Evolutionary conservation across 2,113 vertebrate genomes (phyloP), one percentile per base, ranked within the genome.

Genomic region (Seriola aureovittata): DNA sequence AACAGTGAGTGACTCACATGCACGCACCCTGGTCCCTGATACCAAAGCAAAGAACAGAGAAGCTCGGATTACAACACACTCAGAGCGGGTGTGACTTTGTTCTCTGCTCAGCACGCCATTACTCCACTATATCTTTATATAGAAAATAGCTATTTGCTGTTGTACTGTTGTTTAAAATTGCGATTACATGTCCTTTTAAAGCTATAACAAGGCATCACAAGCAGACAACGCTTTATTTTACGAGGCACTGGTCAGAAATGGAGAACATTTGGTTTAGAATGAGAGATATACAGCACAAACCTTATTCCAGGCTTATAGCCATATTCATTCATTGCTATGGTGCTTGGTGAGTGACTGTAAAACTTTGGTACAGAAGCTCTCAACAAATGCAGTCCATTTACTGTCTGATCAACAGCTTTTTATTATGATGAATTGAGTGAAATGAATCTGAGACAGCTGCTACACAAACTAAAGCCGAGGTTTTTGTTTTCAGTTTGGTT

Each of bases 301-400:
- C 36, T 46, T 52, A 34, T 44, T 48, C 19, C 7, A 38, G n/a
- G 8, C 23, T 54, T 64, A 19, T 17, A 50, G 38, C 38, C 52
- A 55, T 17, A 25, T 25, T 72, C 23, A 46, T 72, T 46, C 25
- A 34, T 46, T 25, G 9, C 36, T 32, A 17, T 42, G 3, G 4
- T 58, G 60, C 17, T 48, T 9, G 57, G 16, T 40, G 44, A 78
- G 52, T 57, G 34, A 57, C 34, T 65, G 25, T 57, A 29, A 48
- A 79, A 23, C 80, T 75, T 63, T 65, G 23, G 10, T 66, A 14
- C 68, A 25, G 67, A 82, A 63, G 32, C 36, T 5, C 5, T 65
- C 14, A 36, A 80, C 52, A 81, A 75, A 86, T 48, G 23, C 8
- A 75, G 32, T 68, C 84, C 48, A 71, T 85, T 89, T 63, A 60